phyloP scores from a whole-genome alignment of 2,888 invertebrate genomes.

The Maniola hyperantus region DNA sequence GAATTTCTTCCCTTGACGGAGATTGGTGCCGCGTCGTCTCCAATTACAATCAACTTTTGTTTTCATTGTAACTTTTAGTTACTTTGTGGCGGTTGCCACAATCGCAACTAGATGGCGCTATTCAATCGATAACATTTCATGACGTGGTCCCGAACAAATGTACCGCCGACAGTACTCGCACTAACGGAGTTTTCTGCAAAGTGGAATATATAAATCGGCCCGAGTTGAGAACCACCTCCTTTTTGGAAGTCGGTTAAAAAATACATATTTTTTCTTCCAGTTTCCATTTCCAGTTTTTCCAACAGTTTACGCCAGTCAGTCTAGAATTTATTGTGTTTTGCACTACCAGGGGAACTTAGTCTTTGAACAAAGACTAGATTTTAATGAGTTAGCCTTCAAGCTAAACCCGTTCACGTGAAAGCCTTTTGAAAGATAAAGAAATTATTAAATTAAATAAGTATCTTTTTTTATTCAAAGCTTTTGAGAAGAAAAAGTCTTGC shows the following conservation, averaged over 20 bases:
- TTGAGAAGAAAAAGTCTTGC: not conserved
- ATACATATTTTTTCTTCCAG: not conserved
- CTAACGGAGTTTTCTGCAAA: no score
- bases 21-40: conserved; percentile 9
- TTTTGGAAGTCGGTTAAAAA: no score
- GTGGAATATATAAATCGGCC: no score
- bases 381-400: conserved; percentile 32
- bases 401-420: conserved; percentile 20
- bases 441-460: conserved; percentile 12
- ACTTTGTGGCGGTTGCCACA: no score
- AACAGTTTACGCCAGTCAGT: not conserved
- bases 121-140: no score
- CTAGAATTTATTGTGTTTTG: conserved; percentile 23
- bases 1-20: conserved; percentile 42
- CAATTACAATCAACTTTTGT: conserved; percentile 5
- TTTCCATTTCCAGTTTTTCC: not conserved
- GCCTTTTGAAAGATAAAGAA: conserved; percentile 16
- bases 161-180: no score
- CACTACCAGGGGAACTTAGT: conserved; percentile 25
- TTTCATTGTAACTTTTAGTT: conserved; percentile 5
- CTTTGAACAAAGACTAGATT: conserved; percentile 31
- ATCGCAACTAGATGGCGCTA: no score
- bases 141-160: no score
- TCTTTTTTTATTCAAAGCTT: not conserved
- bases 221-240: no score